Conservation (phyloP, 2,797 vertebrate genomes). For the Carcharodon carcharias region DNA sequence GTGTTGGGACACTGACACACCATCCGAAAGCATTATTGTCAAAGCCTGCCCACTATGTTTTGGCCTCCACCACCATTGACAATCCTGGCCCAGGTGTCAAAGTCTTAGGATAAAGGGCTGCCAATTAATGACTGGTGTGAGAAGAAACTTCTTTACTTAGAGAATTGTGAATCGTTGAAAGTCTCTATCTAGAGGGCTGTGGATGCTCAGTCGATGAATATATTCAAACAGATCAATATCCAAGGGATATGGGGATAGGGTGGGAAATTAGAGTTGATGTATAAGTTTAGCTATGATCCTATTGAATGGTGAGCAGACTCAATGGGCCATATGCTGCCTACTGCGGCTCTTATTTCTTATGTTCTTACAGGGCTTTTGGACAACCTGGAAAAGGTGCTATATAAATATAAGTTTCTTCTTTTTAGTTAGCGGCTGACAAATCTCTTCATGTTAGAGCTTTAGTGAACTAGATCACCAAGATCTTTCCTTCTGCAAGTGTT, state of each 20-base stretch:
- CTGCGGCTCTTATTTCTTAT: not conserved
- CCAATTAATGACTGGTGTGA: not conserved
- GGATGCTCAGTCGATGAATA: not conserved
- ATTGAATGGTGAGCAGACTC: not conserved
- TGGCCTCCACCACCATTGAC: not conserved
- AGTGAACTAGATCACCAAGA: not conserved
- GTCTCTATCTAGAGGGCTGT: not conserved
- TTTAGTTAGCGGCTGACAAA: not conserved
- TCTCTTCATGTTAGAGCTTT: not conserved
- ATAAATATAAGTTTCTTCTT: not conserved
- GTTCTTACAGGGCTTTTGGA: not conserved
- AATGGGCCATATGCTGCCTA: not conserved
- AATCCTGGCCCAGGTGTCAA: not conserved
- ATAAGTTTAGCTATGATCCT: not conserved
- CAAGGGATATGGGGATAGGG: not conserved
- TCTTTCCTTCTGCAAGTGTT: not conserved
- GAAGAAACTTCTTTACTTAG: not conserved
- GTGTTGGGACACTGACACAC: not conserved
- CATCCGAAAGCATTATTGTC: not conserved
- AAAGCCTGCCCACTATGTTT: not conserved
- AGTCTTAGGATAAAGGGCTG: not conserved
- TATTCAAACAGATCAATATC: not conserved
- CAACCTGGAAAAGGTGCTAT: not conserved
- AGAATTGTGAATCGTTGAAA: not conserved
- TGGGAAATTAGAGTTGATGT: not conserved